A percentile compares a stretch with the other conserved stretches of the same genome.
These are phyloP conservation scores for Kradibia gibbosae DNA, from an alignment of 1,140 invertebrate genomes.

Conservation along the genomic window DNA sequence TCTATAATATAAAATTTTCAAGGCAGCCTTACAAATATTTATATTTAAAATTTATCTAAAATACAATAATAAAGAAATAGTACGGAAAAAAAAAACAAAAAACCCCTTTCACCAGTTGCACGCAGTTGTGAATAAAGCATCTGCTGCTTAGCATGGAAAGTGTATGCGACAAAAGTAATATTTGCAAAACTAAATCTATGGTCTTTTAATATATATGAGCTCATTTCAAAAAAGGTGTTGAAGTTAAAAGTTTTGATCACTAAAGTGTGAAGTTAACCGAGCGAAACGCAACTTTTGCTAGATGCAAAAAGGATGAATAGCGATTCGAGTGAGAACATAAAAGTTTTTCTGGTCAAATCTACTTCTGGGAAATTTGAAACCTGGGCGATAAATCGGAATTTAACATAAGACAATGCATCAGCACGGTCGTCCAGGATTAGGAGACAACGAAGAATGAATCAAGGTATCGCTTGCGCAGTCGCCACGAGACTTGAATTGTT, in stretches of 20 bases:
- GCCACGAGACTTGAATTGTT: constrained; percentile 28
- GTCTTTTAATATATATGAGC: constrained; percentile 23
- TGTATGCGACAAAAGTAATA: constrained; percentile 14
- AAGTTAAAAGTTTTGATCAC: constrained; percentile 3
- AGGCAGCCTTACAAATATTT: constrained; percentile 27
- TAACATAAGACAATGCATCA: neutral
- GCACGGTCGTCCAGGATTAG: neutral
- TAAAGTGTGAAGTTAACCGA: constrained; percentile 17
- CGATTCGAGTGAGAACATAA: neutral
- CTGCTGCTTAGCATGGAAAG: constrained; percentile 21
- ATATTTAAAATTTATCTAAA: neutral
- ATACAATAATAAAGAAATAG: neutral
- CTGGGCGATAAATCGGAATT: constrained; percentile 1
- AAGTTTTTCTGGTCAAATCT: constrained; percentile 18
- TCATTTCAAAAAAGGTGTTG: constrained; percentile 15
- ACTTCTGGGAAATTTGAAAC: constrained; percentile 20
- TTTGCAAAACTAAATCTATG: neutral
- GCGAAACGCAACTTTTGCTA: constrained; percentile 15
- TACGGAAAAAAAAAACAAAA: neutral
- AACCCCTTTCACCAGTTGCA: neutral
- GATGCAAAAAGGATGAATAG: constrained; percentile 6
- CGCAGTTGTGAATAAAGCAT: neutral
- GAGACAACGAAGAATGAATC: neutral
- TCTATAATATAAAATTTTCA: neutral
- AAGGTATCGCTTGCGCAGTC: neutral